phyloP scores from a whole-genome alignment of 2,113 vertebrate species.

The Ptilonorhynchus violaceus region DNA sequence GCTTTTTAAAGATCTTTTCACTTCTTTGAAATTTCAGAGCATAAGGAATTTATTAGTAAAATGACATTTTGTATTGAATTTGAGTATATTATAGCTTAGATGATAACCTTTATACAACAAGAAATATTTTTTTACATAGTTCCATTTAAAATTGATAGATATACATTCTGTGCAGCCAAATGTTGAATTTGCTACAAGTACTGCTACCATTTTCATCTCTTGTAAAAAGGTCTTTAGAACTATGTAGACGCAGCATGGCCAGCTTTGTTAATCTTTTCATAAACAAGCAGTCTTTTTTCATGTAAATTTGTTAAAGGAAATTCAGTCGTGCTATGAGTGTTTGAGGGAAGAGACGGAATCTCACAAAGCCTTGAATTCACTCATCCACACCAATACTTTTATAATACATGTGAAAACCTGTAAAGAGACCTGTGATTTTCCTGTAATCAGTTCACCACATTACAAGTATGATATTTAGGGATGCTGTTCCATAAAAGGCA shows the following conservation, averaged over 20 bases:
- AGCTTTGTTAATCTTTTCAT: background rate
- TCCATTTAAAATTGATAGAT: conserved; percentile 68
- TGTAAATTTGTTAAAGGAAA: background rate
- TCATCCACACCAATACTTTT: background rate
- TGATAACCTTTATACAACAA: conserved; percentile 57
- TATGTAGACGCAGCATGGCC: background rate
- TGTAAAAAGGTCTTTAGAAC: background rate
- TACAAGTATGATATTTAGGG: background rate
- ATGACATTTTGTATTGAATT: conserved; percentile 59
- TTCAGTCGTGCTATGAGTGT: background rate
- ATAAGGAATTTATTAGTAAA: conserved; percentile 60
- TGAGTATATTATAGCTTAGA: conserved; percentile 59
- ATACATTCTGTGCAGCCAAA: conserved; percentile 50
- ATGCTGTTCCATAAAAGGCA: background rate
- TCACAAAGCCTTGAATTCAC: background rate
- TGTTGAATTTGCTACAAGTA: conserved; percentile 55
- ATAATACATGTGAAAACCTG: background rate
- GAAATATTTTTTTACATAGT: conserved; percentile 28
- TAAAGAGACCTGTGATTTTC: background rate
- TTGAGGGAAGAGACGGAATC: background rate
- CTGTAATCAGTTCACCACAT: background rate
- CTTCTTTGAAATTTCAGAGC: conserved; percentile 55
- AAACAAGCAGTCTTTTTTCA: background rate
- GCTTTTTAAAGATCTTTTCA: conserved; percentile 52
- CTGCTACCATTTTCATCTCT: conserved; percentile 44